Conservation (phyloP, 2,888 invertebrate species). For the Apomyelois bistriatella region DNA sequence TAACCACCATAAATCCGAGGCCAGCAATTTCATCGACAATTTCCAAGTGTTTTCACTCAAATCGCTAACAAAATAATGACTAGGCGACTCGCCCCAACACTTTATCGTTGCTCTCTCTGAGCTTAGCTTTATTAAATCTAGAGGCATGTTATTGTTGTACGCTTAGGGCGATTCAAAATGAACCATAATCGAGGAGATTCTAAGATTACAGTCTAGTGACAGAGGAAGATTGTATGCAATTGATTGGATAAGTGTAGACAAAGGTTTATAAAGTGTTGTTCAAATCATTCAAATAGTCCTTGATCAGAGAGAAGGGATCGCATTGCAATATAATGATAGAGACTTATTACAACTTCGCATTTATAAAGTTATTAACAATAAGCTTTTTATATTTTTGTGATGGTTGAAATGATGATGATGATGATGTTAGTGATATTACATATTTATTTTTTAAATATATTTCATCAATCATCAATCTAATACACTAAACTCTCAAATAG, state of each 20-base stretch:
- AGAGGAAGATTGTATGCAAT: constrained; percentile 19
- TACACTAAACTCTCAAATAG: no score
- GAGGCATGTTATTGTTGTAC: constrained; percentile 53
- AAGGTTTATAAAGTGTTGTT: constrained; percentile 10
- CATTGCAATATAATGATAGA: neutral
- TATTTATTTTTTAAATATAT: no score
- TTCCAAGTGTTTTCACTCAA: constrained; percentile 68
- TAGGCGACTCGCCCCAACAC: constrained; percentile 54
- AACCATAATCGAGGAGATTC: constrained; percentile 46
- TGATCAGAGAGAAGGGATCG: neutral
- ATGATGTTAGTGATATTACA: no score
- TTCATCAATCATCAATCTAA: no score
- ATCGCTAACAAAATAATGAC: constrained; percentile 66
- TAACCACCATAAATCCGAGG: constrained; percentile 47
- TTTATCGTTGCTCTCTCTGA: constrained; percentile 61
- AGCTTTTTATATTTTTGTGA: no score
- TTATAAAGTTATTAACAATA: neutral
- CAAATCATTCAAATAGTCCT: constrained; percentile 2
- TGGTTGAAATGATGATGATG: no score
- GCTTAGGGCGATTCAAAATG: constrained; percentile 54
- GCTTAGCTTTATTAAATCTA: constrained; percentile 63
- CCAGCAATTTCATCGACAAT: constrained; percentile 59
- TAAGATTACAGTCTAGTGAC: constrained; percentile 31
- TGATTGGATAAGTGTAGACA: constrained; percentile 15
- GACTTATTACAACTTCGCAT: neutral